phyloP scores from a whole-genome alignment of 2,888 invertebrate genomes.

The Dolichopus griseipennis region DNA sequence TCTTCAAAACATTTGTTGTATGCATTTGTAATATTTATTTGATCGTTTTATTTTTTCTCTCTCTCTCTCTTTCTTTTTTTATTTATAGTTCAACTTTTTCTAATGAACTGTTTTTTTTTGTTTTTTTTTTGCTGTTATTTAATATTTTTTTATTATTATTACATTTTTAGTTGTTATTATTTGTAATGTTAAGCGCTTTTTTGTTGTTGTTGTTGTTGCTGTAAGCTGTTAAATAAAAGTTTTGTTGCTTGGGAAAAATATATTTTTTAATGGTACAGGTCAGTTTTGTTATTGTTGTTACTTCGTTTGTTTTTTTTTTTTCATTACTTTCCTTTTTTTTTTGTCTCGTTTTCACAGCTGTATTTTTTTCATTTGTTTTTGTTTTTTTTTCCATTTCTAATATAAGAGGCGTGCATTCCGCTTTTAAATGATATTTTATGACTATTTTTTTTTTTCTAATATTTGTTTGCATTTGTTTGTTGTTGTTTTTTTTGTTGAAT shows the following conservation, averaged over 20 bases:
- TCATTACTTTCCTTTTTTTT: too few species aligned
- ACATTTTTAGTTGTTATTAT: too few species aligned
- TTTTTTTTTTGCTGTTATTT: background rate
- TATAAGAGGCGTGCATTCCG: background rate
- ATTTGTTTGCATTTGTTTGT: too few species aligned
- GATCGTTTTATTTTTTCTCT: too few species aligned
- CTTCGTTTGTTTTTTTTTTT: background rate
- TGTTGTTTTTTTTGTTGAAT: too few species aligned
- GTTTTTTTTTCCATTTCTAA: background rate
- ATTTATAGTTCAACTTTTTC: slow-evolving; percentile 4
- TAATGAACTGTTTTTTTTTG: too few species aligned
- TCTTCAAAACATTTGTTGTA: too few species aligned
- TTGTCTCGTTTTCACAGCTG: too few species aligned
- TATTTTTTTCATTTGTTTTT: too few species aligned
- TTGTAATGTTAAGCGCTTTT: background rate
- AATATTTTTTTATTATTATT: too few species aligned
- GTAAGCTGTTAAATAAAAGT: background rate
- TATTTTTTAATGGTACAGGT: background rate
- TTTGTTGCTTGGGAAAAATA: background rate
- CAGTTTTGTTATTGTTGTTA: background rate
- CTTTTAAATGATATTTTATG: background rate
- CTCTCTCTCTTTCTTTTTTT: background rate
- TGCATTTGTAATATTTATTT: too few species aligned
- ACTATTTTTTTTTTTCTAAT: background rate
- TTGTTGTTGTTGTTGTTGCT: background rate